A percentile compares a stretch with the other conserved stretches of the same genome.
phyloP scores from a whole-genome alignment of 1,140 invertebrate genomes.

The Dreissena rostriformis region DNA sequence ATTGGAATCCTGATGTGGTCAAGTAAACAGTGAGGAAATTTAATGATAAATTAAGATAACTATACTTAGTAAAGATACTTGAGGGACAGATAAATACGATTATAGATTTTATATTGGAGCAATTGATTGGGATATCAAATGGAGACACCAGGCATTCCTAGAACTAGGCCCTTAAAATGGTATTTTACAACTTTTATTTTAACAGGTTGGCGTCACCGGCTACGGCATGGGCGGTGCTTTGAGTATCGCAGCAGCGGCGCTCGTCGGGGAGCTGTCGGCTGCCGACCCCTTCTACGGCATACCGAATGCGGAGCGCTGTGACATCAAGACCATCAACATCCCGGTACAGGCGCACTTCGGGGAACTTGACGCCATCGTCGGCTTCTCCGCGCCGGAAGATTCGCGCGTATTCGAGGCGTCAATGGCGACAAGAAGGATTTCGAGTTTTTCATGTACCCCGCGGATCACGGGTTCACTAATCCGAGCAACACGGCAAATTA shows the following conservation, averaged over 20 bases:
- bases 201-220: too few relatives aligned
- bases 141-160: too few relatives aligned
- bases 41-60: too few relatives aligned
- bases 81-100: too few relatives aligned
- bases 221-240: too few relatives aligned
- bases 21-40: too few relatives aligned
- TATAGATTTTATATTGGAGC: too few relatives aligned
- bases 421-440: slow-evolving; percentile 33
- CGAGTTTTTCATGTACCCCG: slow-evolving; percentile 55
- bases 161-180: too few relatives aligned
- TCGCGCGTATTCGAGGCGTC: slow-evolving; percentile 34
- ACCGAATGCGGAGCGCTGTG: slow-evolving; percentile 62
- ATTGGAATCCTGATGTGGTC: too few relatives aligned
- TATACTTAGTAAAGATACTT: too few relatives aligned
- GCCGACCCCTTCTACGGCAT: slow-evolving; percentile 78
- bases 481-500: slow-evolving; percentile 48
- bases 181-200: too few relatives aligned
- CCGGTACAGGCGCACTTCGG: slow-evolving; percentile 78
- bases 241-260: slow-evolving; percentile 70
- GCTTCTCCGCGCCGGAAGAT: slow-evolving; percentile 61
- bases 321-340: slow-evolving; percentile 70
- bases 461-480: slow-evolving; percentile 61
- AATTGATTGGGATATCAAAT: too few relatives aligned
- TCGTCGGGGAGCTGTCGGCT: slow-evolving; percentile 68
- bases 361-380: slow-evolving; percentile 69